Base-by-base conservation (phyloP, 2,797 vertebrate species). In the Cephalopachus bancanus region DNA sequence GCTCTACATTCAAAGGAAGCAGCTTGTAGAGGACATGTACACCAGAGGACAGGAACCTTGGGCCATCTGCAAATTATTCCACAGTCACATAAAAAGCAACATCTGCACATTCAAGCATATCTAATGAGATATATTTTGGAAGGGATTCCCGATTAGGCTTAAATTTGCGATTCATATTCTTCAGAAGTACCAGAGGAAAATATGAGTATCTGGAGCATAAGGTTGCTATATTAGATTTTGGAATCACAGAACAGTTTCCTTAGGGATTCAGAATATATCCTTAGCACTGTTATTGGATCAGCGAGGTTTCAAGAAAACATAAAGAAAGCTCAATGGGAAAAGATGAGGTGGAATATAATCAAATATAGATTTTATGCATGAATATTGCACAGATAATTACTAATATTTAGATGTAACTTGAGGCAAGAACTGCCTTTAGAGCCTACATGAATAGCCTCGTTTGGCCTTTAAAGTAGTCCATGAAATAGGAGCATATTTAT, bases 221-320 rank as follows among this genome's bases (percentile, higher is more conserved):
- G 74, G n/a, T 60, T 94, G 74, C 76, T 71, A 75, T 83, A 72
- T 89, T 86, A 87, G 79, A 74, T 69, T 87, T 94, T 49, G 37
- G 3, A 37, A 37, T 37, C 37, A 37, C 37, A 37, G 10, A 95
- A 80, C 37, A 75, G 9, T 91, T 95, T 75, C 19, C 15, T 60
- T 69, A 88, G 24, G n/a, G 26, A 55, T 90, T 84, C 7, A 93
- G 71, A 91, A 59, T 80, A 84, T 51, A 79, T 20, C 19, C 15
- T 92, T 59, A 55, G 14, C 6, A 51, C 24, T 44, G 8, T 87
- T 75, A 83, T 11, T 76, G 3, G 12, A 20, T 26, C 14, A 62
- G 0, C 8, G 83, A 80, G 6, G 3, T 75, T 89, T 79, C 44
- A 44, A n/a, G 75, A 7, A 81, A 30, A 16, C 9, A 26, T 10